Percentiles rank a stretch among this genome's conserved stretches.
Evolutionary conservation across 2,888 invertebrate genomes (phyloP).

Genomic region (Caenorhabditis sulstoni): DNA sequence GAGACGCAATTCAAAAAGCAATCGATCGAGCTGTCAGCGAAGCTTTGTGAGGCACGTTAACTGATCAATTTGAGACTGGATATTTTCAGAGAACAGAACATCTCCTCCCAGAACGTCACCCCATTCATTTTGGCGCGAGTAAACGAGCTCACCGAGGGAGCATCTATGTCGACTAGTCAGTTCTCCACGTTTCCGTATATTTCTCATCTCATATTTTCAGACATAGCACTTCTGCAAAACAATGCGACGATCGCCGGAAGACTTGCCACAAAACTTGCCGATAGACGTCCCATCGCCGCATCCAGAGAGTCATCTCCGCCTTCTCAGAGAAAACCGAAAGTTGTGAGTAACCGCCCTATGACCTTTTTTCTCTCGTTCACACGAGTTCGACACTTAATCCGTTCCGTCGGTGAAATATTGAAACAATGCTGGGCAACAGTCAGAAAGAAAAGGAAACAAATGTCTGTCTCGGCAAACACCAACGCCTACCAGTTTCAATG

Average conservation of each 20-base stretch:
- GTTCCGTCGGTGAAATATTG: constrained; percentile 27
- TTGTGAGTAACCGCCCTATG: constrained; percentile 47
- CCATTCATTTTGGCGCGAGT: constrained; percentile 91
- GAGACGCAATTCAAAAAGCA: constrained; percentile 85
- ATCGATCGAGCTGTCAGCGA: constrained; percentile 86
- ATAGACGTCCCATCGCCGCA: constrained; percentile 21
- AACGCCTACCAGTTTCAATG: constrained; percentile 59
- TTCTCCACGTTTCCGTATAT: background rate
- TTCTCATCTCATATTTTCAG: constrained; percentile 82
- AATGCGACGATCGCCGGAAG: constrained; percentile 90
- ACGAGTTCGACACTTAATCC: constrained; percentile 8
- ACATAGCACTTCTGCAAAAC: constrained; percentile 93
- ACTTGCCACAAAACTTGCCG: constrained; percentile 84
- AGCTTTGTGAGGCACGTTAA: constrained; percentile 81
- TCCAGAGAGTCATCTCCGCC: background rate
- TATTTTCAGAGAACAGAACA: constrained; percentile 81
- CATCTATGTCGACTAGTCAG: constrained; percentile 89
- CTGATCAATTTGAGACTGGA: background rate
- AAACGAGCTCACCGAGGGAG: constrained; percentile 88
- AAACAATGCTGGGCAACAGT: constrained; percentile 34
- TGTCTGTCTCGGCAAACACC: constrained; percentile 39
- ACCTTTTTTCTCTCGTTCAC: constrained; percentile 6
- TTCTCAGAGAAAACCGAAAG: constrained; percentile 54
- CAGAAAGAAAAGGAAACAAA: too few relatives aligned
- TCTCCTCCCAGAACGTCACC: constrained; percentile 91